phyloP scores from a whole-genome alignment of 2,888 invertebrate species.

The Eucriotettix oculatus region DNA sequence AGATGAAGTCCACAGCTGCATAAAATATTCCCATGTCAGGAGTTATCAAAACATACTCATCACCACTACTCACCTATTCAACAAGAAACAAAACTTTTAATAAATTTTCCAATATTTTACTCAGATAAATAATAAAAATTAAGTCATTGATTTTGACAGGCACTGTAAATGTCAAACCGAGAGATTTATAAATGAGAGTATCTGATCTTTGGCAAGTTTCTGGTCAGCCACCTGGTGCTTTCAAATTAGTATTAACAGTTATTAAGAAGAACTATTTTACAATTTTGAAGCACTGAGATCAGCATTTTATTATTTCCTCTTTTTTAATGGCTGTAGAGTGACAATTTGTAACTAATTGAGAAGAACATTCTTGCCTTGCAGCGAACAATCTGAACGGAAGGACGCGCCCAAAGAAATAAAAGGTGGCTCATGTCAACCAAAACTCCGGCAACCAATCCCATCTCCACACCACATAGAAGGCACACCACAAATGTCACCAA shows the following conservation, averaged over 20 bases:
- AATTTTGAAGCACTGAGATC: neutral
- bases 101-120: too few species aligned
- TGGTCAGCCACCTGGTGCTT: too few species aligned
- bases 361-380: conserved; percentile 23
- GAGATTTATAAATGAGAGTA: neutral
- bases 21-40: conserved; percentile 53
- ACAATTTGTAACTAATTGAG: neutral
- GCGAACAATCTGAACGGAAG: conserved; percentile 29
- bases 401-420: conserved; percentile 49
- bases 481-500: conserved; percentile 50
- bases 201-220: too few species aligned
- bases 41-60: conserved; percentile 38
- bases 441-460: conserved; percentile 60
- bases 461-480: conserved; percentile 54
- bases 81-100: too few species aligned
- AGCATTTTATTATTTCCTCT: too few species aligned
- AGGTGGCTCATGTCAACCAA: conserved; percentile 43
- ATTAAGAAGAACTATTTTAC: neutral
- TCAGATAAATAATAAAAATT: neutral
- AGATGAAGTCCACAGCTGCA: conserved; percentile 48
- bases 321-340: too few species aligned
- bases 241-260: too few species aligned
- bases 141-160: neutral
- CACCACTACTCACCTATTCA: conserved; percentile 6
- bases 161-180: neutral